phyloP scores from a whole-genome alignment of 2,888 invertebrate genomes.

The Fragum fragum region DNA sequence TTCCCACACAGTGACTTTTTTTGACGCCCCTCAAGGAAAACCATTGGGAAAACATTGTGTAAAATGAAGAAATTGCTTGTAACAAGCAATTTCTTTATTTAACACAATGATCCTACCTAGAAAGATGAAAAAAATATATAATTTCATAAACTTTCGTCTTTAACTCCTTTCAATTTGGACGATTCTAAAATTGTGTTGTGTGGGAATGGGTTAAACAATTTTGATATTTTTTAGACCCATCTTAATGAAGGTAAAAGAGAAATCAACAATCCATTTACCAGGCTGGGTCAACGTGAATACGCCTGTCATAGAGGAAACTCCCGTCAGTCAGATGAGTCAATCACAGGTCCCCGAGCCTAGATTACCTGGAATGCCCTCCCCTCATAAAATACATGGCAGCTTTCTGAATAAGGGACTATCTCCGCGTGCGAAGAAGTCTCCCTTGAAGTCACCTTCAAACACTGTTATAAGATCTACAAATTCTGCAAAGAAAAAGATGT shows the following conservation, averaged over 20 bases:
- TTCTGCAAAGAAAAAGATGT: conserved; percentile 68
- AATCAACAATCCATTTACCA: conserved; percentile 78
- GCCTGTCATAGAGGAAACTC: conserved; percentile 80
- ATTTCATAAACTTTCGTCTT: too few relatives aligned
- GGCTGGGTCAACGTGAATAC: conserved; percentile 76
- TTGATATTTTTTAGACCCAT: conserved; percentile 71
- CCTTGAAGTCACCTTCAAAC: conserved; percentile 51
- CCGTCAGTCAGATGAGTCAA: conserved; percentile 83
- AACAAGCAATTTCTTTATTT: too few relatives aligned
- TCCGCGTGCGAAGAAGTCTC: conserved; percentile 71
- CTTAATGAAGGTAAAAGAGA: conserved; percentile 80
- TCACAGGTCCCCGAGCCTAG: conserved; percentile 79
- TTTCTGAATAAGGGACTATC: conserved; percentile 81
- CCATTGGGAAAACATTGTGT: too few relatives aligned
- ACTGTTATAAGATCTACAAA: conserved; percentile 35
- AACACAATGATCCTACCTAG: too few relatives aligned
- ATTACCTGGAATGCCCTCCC: conserved; percentile 81
- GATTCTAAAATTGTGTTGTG: too few relatives aligned
- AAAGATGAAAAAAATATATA: too few relatives aligned
- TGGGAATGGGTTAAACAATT: too few relatives aligned
- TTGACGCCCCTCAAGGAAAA: too few relatives aligned
- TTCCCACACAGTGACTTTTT: too few relatives aligned
- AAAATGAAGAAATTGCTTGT: too few relatives aligned
- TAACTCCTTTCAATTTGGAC: too few relatives aligned
- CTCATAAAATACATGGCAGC: conserved; percentile 82